These are phyloP conservation scores for Creontiades dilutus DNA, from an alignment of 2,888 invertebrate genomes.

Conservation along the genomic window DNA sequence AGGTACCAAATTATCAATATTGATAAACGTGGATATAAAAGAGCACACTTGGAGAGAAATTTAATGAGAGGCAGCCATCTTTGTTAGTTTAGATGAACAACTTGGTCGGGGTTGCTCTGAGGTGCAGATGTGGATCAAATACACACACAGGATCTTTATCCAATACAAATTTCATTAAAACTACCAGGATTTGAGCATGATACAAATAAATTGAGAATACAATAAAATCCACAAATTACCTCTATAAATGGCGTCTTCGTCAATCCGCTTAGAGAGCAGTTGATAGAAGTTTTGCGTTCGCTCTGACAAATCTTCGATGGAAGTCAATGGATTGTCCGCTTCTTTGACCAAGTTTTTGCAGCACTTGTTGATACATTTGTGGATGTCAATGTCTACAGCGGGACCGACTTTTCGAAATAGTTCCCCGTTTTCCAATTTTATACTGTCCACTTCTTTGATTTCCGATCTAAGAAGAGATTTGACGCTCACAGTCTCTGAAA, in stretches of 20 bases:
- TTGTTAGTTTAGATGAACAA: too few relatives aligned
- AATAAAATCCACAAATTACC: conserved; percentile 77
- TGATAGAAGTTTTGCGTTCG: conserved; percentile 92
- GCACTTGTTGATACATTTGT: conserved; percentile 85
- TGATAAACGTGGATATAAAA: too few relatives aligned
- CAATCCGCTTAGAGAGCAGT: conserved; percentile 86
- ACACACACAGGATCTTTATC: too few relatives aligned
- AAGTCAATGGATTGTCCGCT: conserved; percentile 79
- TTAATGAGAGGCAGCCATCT: too few relatives aligned
- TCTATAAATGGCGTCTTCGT: conserved; percentile 83
- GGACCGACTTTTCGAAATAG: conserved; percentile 79
- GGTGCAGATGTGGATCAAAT: too few relatives aligned
- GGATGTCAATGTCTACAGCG: conserved; percentile 82
- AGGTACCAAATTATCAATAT: too few relatives aligned
- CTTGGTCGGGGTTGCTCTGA: too few relatives aligned
- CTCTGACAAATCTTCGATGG: conserved; percentile 92
- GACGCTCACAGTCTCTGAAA: conserved; percentile 74
- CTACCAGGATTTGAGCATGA: too few relatives aligned
- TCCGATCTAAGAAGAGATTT: conserved; percentile 75
- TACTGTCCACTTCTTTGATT: conserved; percentile 77
- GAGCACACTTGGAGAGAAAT: too few relatives aligned
- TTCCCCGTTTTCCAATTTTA: conserved; percentile 79
- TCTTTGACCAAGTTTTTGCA: conserved; percentile 80
- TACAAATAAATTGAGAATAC: not conserved
- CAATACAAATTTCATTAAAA: too few relatives aligned